Percentiles rank a stretch among this genome's conserved stretches.
These are phyloP conservation scores for Orchestes rusci DNA, from an alignment of 2,888 invertebrate genomes.

Conservation along the genomic window DNA sequence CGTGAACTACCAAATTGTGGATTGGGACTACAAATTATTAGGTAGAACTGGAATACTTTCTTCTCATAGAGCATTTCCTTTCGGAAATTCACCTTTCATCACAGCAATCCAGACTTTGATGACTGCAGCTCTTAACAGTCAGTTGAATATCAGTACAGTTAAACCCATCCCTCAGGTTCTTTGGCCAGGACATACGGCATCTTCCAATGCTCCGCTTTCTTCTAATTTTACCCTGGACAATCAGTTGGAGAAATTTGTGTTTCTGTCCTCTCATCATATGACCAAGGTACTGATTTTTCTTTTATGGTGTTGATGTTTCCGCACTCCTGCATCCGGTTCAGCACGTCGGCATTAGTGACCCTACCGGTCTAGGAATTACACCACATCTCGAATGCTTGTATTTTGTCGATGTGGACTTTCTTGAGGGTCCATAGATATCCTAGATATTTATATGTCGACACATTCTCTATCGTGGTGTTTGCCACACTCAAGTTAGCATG, in stretches of 20 bases:
- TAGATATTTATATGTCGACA: not conserved
- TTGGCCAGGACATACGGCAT: constrained; percentile 33
- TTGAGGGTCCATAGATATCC: not conserved
- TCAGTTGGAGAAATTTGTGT: constrained; percentile 5
- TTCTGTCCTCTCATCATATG: constrained; percentile 3
- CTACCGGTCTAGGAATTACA: not conserved
- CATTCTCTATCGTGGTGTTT: not conserved
- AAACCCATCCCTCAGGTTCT: constrained; percentile 8
- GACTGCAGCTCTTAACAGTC: constrained; percentile 6
- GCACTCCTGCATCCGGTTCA: not conserved
- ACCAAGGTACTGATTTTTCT: constrained; percentile 4
- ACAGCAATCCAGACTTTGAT: constrained; percentile 6
- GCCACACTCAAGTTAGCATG: not conserved
- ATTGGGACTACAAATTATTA: too few relatives aligned
- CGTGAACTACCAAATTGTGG: too few relatives aligned
- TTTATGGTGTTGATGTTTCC: not conserved
- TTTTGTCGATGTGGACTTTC: not conserved
- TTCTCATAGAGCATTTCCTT: not conserved
- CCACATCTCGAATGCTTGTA: not conserved
- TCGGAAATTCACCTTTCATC: constrained; percentile 1
- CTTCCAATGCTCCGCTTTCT: constrained; percentile 41
- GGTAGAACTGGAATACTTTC: too few relatives aligned
- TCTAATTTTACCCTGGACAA: constrained; percentile 5
- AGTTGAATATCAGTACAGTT: not conserved
- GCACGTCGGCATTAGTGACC: not conserved